Base-by-base conservation (phyloP, 2,888 invertebrate species). In the Panzeria rudis region DNA sequence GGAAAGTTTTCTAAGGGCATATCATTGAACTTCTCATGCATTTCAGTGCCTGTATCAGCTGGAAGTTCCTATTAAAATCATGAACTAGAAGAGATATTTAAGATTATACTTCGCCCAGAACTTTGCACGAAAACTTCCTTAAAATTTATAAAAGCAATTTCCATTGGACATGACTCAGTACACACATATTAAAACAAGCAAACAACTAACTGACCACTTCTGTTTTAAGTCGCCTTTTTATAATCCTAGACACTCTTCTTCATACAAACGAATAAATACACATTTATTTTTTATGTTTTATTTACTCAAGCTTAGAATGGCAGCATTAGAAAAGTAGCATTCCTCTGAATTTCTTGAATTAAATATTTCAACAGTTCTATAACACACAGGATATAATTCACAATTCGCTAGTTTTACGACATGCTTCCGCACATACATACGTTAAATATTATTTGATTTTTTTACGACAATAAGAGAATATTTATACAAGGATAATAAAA, bases 361-460 rank as follows among this genome's bases (percentile, higher is more conserved):
- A 89, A n/a, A n/a, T 89, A 87, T 89, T 89, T 89, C 85, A 88
- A 88, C 81, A 73, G 25, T 61, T 47, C 75, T 44, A 54, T 50
- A 35, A 29, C 75, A 35, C n/a, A 77, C 81, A 79, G 82, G 88
- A 89, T 89, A 90, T 91, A 90, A 91, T 90, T 90, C 90, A 91
- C 90, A 90, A 91, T 91, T 90, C 91, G 91, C 90, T 91, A 90
- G 90, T 91, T 91, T 91, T 91, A 91, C 90, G 91, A 91, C 89
- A 88, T 88, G 89, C 88, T 91, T 91, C 91, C 91, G 91, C 71
- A 78, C 62, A 59, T 62, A 78, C 78, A 77, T 73, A 72, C 83
- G 80, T 80, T 86, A 86, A 86, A 86, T 86, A 80, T 83, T 86
- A 85, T 85, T 85, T 85, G 82, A 85, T 85, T 80, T 85, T 85